Conservation (phyloP, 2,113 vertebrate genomes). For the Chrysochloris asiatica region DNA sequence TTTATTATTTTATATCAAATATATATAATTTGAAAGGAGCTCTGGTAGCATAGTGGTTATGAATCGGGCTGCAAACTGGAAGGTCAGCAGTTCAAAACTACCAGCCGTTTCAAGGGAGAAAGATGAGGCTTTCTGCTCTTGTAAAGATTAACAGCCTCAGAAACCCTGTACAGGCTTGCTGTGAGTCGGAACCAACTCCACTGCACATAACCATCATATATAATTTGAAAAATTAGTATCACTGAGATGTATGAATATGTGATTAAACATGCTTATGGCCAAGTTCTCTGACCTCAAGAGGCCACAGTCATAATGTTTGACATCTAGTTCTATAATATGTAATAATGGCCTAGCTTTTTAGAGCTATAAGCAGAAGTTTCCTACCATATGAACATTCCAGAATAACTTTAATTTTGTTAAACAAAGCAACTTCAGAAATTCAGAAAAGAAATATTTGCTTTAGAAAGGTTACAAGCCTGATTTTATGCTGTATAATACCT, state of each 20-base stretch:
- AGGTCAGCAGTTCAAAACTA: too few species aligned
- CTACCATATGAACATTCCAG: slow-evolving; percentile 82
- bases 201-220: too few species aligned
- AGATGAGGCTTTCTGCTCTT: too few species aligned
- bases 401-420: slow-evolving; percentile 72
- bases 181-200: too few species aligned
- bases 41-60: too few species aligned
- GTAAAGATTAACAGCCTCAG: too few species aligned
- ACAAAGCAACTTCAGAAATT: slow-evolving; percentile 66
- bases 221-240: slow-evolving; percentile 23
- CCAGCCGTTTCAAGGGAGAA: too few species aligned
- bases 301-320: slow-evolving; percentile 78
- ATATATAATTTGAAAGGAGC: too few species aligned
- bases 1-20: neutral
- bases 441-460: slow-evolving; percentile 46
- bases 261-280: slow-evolving; percentile 55
- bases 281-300: slow-evolving; percentile 48
- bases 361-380: slow-evolving; percentile 80
- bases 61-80: too few species aligned
- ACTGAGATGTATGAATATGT: neutral
- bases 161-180: too few species aligned
- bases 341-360: slow-evolving; percentile 80
- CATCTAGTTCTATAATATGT: slow-evolving; percentile 81
- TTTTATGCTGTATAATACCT: neutral
- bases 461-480: slow-evolving; percentile 49